Evolutionary conservation across 2,888 invertebrate genomes (phyloP).

Genomic region (Leucophora obtusa): DNA sequence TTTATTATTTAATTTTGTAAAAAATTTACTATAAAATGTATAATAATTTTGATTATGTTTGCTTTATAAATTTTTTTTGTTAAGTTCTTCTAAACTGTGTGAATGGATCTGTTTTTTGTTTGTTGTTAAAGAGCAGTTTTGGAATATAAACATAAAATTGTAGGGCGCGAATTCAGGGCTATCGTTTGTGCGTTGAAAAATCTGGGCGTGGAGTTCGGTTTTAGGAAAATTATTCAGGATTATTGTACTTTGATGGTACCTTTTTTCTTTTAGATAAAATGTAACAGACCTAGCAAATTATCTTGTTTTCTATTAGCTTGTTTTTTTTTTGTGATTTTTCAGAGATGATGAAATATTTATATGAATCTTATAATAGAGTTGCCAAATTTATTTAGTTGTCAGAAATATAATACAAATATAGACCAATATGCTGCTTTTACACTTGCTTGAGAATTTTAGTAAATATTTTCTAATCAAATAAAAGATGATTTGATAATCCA

Average conservation of each 20-base stretch:
- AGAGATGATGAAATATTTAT: background rate
- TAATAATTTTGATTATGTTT: constrained; percentile 63
- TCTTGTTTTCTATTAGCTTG: too few relatives aligned
- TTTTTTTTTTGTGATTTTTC: too few relatives aligned
- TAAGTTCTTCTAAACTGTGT: constrained; percentile 46
- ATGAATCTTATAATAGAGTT: too few relatives aligned
- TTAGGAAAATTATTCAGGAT: constrained; percentile 24
- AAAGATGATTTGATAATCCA: too few relatives aligned
- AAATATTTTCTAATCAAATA: too few relatives aligned
- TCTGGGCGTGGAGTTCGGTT: background rate
- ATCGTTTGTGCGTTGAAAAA: constrained; percentile 22
- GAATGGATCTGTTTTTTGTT: constrained; percentile 56
- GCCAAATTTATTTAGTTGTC: too few relatives aligned
- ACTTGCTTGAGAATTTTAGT: too few relatives aligned
- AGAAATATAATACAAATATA: too few relatives aligned
- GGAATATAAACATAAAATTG: constrained; percentile 23
- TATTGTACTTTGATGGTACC: constrained; percentile 54
- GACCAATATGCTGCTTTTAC: too few relatives aligned
- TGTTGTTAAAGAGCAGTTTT: constrained; percentile 54
- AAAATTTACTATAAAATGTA: constrained; percentile 23
- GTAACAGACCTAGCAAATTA: background rate
- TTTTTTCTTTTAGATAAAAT: background rate
- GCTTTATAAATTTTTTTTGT: constrained; percentile 41
- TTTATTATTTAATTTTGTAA: constrained; percentile 22
- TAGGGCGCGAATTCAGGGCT: background rate